phyloP scores from a whole-genome alignment of 2,797 vertebrate genomes.

The Xenopus petersii region DNA sequence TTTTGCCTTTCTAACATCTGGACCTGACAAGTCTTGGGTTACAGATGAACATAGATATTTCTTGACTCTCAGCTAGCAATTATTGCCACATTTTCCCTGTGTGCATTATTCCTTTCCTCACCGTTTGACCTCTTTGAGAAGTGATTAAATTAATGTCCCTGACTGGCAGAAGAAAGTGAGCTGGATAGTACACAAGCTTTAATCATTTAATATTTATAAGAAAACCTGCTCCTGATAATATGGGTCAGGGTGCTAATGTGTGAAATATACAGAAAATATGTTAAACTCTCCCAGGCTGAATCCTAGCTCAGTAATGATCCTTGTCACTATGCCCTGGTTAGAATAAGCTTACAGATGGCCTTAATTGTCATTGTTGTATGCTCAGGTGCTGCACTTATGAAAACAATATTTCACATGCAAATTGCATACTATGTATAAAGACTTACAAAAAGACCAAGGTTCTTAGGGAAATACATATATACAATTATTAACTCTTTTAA shows the following conservation, averaged over 20 bases:
- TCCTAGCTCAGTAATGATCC: slow-evolving; percentile 38
- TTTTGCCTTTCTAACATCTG: slow-evolving; percentile 61
- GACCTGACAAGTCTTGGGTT: slow-evolving; percentile 61
- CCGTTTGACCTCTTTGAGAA: slow-evolving; percentile 63
- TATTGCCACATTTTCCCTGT: slow-evolving; percentile 60
- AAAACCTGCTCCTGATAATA: slow-evolving; percentile 46
- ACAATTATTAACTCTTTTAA: too few relatives aligned
- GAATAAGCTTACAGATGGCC: slow-evolving; percentile 39
- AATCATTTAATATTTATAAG: slow-evolving; percentile 38
- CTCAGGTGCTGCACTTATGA: slow-evolving; percentile 46
- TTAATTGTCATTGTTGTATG: slow-evolving; percentile 41
- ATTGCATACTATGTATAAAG: slow-evolving; percentile 11
- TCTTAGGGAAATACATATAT: too few relatives aligned
- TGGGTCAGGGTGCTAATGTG: slow-evolving; percentile 44
- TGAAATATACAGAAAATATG: slow-evolving; percentile 35
- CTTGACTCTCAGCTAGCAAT: slow-evolving; percentile 60
- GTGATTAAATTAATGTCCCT: slow-evolving; percentile 68
- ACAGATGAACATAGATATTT: slow-evolving; percentile 58
- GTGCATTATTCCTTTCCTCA: slow-evolving; percentile 35
- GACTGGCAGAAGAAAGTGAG: slow-evolving; percentile 48
- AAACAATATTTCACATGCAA: slow-evolving; percentile 48
- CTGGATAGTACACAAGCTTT: slow-evolving; percentile 19
- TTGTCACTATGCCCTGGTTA: slow-evolving; percentile 34
- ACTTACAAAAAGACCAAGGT: too few relatives aligned
- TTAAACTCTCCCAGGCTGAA: slow-evolving; percentile 44